A percentile compares a stretch with the other conserved stretches of the same genome.
These are phyloP conservation scores for Sapayoa aenigma DNA, from an alignment of 2,113 vertebrate genomes.

Conservation along the genomic window DNA sequence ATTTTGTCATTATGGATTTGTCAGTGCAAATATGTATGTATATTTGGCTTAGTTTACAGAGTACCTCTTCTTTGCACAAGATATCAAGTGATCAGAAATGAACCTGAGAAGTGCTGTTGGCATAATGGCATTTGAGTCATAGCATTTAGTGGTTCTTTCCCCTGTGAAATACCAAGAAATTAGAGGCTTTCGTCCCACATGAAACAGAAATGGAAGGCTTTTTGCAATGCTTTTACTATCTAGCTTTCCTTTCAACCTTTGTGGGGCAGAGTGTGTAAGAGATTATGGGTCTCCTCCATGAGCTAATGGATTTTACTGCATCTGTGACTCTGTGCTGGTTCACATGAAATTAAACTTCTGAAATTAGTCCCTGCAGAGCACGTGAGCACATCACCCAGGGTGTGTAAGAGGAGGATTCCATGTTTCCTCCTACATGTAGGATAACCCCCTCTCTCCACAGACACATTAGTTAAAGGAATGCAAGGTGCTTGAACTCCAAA, in stretches of 20 bases:
- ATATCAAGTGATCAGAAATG: background rate
- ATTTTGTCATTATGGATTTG: background rate
- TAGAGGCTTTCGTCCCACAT: background rate
- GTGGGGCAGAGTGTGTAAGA: background rate
- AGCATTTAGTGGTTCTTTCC: background rate
- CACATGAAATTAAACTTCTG: background rate
- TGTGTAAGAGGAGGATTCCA: background rate
- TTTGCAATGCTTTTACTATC: background rate
- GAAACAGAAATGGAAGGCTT: background rate
- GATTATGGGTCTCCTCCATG: background rate
- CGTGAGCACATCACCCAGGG: fast-evolving
- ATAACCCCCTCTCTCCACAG: background rate
- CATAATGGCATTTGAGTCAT: background rate
- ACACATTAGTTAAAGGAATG: background rate
- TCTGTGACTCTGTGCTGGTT: background rate
- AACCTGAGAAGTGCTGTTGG: background rate
- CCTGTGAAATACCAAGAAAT: background rate
- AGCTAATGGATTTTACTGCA: background rate
- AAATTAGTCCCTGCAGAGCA: background rate
- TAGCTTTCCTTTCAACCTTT: background rate
- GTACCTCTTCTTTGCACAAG: background rate
- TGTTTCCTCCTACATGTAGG: fast-evolving
- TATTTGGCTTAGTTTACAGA: background rate
- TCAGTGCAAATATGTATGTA: background rate
- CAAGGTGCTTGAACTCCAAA: background rate